Base-by-base conservation (phyloP, 1,140 invertebrate species). In the Heliothis virescens region DNA sequence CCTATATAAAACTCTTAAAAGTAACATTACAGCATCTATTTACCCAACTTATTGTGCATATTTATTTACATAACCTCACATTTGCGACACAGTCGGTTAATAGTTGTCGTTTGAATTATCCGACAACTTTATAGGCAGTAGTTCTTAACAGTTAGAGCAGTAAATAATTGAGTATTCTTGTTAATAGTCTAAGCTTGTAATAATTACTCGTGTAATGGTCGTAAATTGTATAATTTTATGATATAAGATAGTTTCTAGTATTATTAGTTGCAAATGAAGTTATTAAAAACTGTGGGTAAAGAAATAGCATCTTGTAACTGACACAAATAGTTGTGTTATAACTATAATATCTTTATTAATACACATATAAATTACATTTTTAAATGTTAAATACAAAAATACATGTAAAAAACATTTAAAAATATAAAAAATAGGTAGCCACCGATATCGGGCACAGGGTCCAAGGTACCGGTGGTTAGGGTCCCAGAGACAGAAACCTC, bases 11-110 rank as follows among this genome's bases (percentile, higher is more conserved):
- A 26, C 29, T 18, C 34, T 62, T 18, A 57, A 47, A 76, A 26
- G 52, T 76, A 55, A 76, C 50, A 65, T 76, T 76, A 60, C 74
- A 21, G 50, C 48, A 76, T 26, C 10, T 59, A 63, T 74, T 60
- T 59, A 59, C 26, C 71, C 9, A 50, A 62, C 21, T 53, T 50
- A 76, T 76, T 76, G 74, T 76, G 50, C 59, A 63, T 76, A 63
- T 76, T 21, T 76, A 59, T 76, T 76, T 76, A 65, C 74, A 76
- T 76, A 76, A 76, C 48, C 21, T 11, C 9, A 50, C 18, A 76
- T 76, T 55, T 76, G 47, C 26, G 60, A 48, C 41, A 41, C 0
- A 48, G 16, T 21, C 57, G 41, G 34, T 48, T 60, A 60, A 60
- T 60, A 18, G n/a, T 50, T 60, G 72, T 62, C 53, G 26, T 59